phyloP scores from a whole-genome alignment of 1,140 invertebrate species.

The Hycleus phaleratus region DNA sequence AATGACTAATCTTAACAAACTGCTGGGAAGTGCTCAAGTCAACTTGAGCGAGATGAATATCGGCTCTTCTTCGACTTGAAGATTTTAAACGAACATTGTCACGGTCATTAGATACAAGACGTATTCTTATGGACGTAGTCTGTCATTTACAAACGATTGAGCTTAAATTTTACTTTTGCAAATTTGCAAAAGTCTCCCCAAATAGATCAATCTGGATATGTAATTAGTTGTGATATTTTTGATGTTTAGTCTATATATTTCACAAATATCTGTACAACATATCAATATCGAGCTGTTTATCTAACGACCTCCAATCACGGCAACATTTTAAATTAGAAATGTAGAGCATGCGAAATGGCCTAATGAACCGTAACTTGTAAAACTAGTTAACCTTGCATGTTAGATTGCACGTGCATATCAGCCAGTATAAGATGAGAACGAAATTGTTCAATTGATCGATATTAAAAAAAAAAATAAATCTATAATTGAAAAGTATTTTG shows the following conservation, averaged over 20 bases:
- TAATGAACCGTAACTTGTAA: constrained; percentile 9
- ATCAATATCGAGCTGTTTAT: not conserved
- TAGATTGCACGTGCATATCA: not conserved
- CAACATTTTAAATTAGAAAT: constrained; percentile 9
- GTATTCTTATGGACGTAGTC: not conserved
- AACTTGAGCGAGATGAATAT: constrained; percentile 13
- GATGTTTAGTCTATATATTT: not conserved
- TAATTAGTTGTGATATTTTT: not conserved
- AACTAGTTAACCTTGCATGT: constrained; percentile 6
- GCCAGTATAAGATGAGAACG: too few relatives aligned
- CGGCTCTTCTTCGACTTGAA: not conserved
- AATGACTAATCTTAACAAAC: constrained; percentile 37
- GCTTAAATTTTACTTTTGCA: not conserved
- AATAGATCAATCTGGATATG: not conserved
- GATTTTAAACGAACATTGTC: not conserved
- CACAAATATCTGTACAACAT: not conserved
- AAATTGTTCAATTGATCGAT: too few relatives aligned
- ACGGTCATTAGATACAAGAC: too few relatives aligned
- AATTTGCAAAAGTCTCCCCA: not conserved
- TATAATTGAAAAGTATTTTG: too few relatives aligned
- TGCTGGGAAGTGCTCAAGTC: not conserved
- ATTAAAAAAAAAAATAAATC: too few relatives aligned
- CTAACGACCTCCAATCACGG: constrained; percentile 2
- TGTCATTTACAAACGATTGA: not conserved
- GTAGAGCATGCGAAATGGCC: constrained; percentile 1